A percentile compares a stretch with the other conserved stretches of the same genome.
phyloP scores from a whole-genome alignment of 2,888 invertebrate genomes.

The Himalopsyche japonica region DNA sequence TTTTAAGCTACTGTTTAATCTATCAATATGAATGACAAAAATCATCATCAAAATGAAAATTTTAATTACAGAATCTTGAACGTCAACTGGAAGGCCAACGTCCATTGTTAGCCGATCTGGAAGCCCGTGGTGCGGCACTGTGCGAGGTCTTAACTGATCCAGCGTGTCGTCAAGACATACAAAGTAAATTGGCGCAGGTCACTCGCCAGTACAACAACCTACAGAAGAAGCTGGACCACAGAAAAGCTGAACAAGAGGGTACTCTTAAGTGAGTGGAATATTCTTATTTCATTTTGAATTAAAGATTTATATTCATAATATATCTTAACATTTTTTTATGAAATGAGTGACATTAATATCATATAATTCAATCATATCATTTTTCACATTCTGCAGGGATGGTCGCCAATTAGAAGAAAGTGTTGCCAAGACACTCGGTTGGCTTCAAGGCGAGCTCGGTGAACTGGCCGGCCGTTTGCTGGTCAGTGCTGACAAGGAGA shows the following conservation, averaged over 20 bases:
- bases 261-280: conserved; percentile 61
- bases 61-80: conserved; percentile 72
- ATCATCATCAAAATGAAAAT: too few relatives aligned
- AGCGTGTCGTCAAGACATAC: conserved; percentile 87
- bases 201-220: conserved; percentile 85
- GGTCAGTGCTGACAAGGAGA: conserved; percentile 84
- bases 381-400: conserved; percentile 60
- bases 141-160: conserved; percentile 88
- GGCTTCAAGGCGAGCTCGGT: conserved; percentile 82
- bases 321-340: not conserved
- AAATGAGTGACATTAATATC: not conserved
- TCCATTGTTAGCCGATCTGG: conserved; percentile 83
- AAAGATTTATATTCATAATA: not conserved
- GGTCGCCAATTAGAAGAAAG: conserved; percentile 89
- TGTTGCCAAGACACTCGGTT: conserved; percentile 85
- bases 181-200: conserved; percentile 83
- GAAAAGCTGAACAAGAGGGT: conserved; percentile 88
- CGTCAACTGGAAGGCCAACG: conserved; percentile 87
- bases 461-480: conserved; percentile 75
- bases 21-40: too few relatives aligned
- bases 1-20: too few relatives aligned
- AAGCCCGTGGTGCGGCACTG: conserved; percentile 86
- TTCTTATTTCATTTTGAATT: not conserved
- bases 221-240: conserved; percentile 86
- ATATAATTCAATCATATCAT: not conserved